Evolutionary conservation across 53 echinoderm and acorn worm species (phyloP).

Genomic region (Astropecten irregularis): DNA sequence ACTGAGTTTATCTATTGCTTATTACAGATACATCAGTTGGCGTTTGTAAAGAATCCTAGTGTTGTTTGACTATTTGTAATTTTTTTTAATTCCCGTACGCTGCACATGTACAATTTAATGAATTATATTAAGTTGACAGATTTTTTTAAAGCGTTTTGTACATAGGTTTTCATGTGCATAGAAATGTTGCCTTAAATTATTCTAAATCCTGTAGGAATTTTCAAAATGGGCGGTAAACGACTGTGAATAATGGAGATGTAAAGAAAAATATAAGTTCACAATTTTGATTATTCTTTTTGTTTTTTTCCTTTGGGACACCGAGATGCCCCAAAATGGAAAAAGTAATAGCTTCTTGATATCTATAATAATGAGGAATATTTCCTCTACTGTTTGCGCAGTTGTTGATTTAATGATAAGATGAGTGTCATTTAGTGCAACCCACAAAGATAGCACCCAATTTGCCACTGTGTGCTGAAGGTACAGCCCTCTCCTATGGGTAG

Average conservation of each 20-base stretch:
- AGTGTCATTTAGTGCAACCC: too few species aligned
- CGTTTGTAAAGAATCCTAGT: not conserved
- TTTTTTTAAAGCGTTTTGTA: conserved; percentile 21
- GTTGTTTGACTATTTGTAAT: not conserved
- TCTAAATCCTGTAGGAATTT: not conserved
- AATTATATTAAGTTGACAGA: not conserved
- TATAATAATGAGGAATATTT: too few species aligned
- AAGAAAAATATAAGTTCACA: not conserved
- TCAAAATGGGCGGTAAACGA: not conserved
- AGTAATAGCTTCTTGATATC: too few species aligned
- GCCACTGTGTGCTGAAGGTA: too few species aligned
- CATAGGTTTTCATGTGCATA: conserved; percentile 15
- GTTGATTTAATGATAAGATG: too few species aligned
- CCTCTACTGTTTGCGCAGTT: too few species aligned
- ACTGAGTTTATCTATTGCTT: too few species aligned
- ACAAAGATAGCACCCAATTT: too few species aligned
- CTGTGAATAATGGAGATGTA: not conserved
- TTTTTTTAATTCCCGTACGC: not conserved
- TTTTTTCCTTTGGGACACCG: not conserved
- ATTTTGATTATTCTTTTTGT: not conserved
- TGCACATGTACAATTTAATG: not conserved
- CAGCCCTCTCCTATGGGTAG: too few species aligned
- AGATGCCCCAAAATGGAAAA: not conserved
- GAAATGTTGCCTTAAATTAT: conserved; percentile 46
- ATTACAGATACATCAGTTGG: too few species aligned